phyloP scores from a whole-genome alignment of 2,888 invertebrate genomes.

The Tipula unca region DNA sequence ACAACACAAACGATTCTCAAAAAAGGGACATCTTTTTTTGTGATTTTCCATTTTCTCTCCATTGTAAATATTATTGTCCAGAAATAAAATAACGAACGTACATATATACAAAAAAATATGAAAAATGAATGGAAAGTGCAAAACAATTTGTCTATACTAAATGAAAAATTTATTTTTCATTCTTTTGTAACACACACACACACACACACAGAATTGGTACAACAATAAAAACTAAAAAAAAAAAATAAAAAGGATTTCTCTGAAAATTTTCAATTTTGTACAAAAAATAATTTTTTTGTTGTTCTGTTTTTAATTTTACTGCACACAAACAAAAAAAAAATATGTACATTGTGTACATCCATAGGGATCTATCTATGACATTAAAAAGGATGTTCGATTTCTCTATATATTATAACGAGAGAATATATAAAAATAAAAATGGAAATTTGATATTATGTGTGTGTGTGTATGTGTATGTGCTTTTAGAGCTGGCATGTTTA shows the following conservation, averaged over 20 bases:
- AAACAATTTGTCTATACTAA: not conserved
- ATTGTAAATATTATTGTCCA: not conserved
- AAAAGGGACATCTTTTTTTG: not conserved
- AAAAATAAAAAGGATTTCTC: not conserved
- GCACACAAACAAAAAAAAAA: not conserved
- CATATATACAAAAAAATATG: not conserved
- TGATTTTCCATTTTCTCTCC: not conserved
- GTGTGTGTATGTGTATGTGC: too few relatives aligned
- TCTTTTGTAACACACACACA: not conserved
- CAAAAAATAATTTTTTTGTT: not conserved
- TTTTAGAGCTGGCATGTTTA: not conserved
- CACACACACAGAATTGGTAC: not conserved
- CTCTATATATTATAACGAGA: too few relatives aligned
- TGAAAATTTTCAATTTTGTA: not conserved
- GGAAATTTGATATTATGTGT: not conserved
- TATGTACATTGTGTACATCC: not conserved
- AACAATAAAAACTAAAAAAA: not conserved
- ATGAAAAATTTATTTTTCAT: not conserved
- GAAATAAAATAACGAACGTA: not conserved
- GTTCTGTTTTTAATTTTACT: not conserved
- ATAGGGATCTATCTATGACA: not conserved
- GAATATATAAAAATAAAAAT: constrained; percentile 14
- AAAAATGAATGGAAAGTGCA: not conserved
- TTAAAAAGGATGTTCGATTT: not conserved
- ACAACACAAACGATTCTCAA: not conserved